Base-by-base conservation (phyloP, 2,888 invertebrate genomes). In the Hydraecia micacea region DNA sequence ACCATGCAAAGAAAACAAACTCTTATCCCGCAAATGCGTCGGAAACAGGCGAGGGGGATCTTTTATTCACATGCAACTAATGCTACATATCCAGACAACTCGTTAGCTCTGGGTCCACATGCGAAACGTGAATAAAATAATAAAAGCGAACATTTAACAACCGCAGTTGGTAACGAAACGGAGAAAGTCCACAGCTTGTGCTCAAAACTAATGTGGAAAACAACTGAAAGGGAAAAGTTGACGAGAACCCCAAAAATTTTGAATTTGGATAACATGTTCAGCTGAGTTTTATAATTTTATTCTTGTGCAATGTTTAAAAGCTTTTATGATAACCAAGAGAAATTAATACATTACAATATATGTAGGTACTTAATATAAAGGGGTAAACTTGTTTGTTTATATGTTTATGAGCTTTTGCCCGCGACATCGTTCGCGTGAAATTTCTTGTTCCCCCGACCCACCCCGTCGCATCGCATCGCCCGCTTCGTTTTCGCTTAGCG, bases 121-220 rank as follows among this genome's bases (percentile, higher is more conserved):
- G 11, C 49, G 39, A 18, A 39, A 63, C 65, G 76, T 46, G 74
- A 73, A 77, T 66, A 73, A 80, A 83, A 85, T 83, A 83, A 70
- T 75, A 75, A 85, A 77, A 79, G 32, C 62, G 13, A 55, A 42
- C 55, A 62, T 49, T 73, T 63, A 75, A 52, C 28, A 46, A 80
- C 62, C 55, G 13, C 18, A 76, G 49, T 46, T 4, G 25, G 46
- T 32, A 28, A 49, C 60, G 6, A 36, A 74, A 74, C 75, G 46
- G n/a, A 49, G 46, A 74, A 75, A 79, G 58, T 77, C 36, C 76
- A 69, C 79, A 81, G 73, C 73, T 74, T 80, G 83, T 13, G 36
- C 63, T 55, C 71, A n/a, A 81, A 84, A 83, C 83, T 77, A 80
- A 71, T 28, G 75, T n/a, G 55, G 15, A 66, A 66, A 76, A 82